Base-by-base conservation (phyloP, 2,888 invertebrate genomes). In the Nymphalis polychloros region DNA sequence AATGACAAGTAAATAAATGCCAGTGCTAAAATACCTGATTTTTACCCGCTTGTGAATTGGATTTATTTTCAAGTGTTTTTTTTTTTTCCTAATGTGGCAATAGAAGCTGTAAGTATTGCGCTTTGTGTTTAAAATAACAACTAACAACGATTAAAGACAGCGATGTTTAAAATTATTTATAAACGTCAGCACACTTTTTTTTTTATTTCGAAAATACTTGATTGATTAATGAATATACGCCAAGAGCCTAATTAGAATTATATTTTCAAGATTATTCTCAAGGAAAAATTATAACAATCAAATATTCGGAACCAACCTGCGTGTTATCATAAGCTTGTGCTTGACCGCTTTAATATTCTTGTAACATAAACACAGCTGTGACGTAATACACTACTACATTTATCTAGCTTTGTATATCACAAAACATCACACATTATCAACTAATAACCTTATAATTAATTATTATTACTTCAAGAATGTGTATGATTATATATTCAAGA, bases 1-100 rank as follows among this genome's bases (percentile, higher is more conserved):
- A 79, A 90, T 90, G 90, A 86, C 88, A 90, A 90, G 89, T 89
- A 90, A 88, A 80, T 78, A 72, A 55, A n/a, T 55, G 80, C 49
- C 50, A 73, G 72, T 74, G 72, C 62, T 60, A 66, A 20, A 41
- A 57, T 41, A 63, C 63, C 53, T 53, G 35, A 49, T 63, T 69
- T 67, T 74, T 73, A 72, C 81, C 81, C 78, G 84, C 83, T 86
- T 85, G 85, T 85, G 87, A 86, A 76, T 84, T 86, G 83, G 85
- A 86, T 82, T 75, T 81, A 81, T 77, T 82, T 81, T 76, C 79
- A 76, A 81, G 84, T 57, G 57, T 57, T 55, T 55, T 55, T 84
- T 83, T 81, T 53, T 79, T 62, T 78, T 81, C 81, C 80, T 84
- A 73, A 81, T 87, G 87, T 89, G 86, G 80, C 84, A 81, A 82